phyloP scores from a whole-genome alignment of 2,888 invertebrate species.

The Ormyrus thymus region DNA sequence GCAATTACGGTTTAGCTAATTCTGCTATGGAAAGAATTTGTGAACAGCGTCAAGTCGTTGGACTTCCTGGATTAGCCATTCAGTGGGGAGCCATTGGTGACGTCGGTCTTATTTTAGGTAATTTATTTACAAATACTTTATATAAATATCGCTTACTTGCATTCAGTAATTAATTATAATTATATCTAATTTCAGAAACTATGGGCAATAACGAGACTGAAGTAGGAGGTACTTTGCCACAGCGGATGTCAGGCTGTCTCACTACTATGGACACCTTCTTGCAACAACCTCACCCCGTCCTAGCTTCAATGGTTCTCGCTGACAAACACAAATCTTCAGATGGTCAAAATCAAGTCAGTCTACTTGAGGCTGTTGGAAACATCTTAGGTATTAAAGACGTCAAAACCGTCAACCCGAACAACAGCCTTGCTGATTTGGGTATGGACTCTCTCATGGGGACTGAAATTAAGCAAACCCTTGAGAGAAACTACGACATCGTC shows the following conservation, averaged over 20 bases:
- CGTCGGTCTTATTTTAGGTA: constrained; percentile 88
- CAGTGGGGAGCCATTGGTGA: constrained; percentile 99
- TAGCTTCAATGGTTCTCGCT: constrained; percentile 90
- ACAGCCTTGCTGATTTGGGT: constrained; percentile 94
- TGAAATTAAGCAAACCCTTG: constrained; percentile 97
- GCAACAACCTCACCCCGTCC: constrained; percentile 89
- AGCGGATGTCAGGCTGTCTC: constrained; percentile 95
- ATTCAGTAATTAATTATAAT: neutral
- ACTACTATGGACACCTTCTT: constrained; percentile 92
- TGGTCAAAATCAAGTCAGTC: constrained; percentile 78
- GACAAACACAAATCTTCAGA: constrained; percentile 84
- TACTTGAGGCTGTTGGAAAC: constrained; percentile 89
- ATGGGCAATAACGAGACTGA: constrained; percentile 93
- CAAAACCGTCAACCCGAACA: constrained; percentile 83
- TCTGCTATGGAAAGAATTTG: constrained; percentile 97
- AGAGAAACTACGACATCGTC: constrained; percentile 93
- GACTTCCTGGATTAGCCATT: constrained; percentile 92
- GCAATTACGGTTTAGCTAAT: constrained; percentile 98
- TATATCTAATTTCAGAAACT: constrained; percentile 77
- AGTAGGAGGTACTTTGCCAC: constrained; percentile 96
- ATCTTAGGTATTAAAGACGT: constrained; percentile 93
- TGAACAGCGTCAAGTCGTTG: constrained; percentile 88
- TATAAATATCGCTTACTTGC: neutral
- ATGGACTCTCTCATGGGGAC: constrained; percentile 99
- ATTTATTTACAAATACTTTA: constrained; percentile 23